phyloP scores from a whole-genome alignment of 2,113 vertebrate genomes.

The Anoplopoma fimbria region DNA sequence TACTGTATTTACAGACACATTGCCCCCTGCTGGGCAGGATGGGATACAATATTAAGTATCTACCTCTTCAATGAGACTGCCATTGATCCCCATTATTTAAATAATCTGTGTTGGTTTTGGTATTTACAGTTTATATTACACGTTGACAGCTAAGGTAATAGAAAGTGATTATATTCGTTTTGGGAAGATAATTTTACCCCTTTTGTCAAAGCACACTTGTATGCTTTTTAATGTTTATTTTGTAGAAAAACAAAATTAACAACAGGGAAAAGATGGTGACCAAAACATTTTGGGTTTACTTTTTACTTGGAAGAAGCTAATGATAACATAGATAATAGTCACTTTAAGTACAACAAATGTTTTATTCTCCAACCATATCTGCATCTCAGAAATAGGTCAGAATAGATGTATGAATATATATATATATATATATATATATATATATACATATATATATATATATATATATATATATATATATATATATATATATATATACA shows the following conservation, averaged over 20 bases:
- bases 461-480: too few species aligned
- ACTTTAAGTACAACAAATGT: neutral
- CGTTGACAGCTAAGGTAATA: neutral
- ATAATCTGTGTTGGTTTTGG: neutral
- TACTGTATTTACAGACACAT: neutral
- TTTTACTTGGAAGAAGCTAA: too few species aligned
- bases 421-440: neutral
- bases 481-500: too few species aligned
- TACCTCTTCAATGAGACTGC: neutral
- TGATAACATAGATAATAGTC: neutral
- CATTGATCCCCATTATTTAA: neutral
- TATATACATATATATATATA: too few species aligned
- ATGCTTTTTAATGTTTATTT: neutral
- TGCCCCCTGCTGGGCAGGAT: constrained; percentile 50
- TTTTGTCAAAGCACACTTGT: neutral
- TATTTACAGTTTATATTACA: neutral
- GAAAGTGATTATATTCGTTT: neutral
- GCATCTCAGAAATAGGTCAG: too few species aligned
- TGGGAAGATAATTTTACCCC: neutral
- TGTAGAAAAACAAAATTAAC: too few species aligned
- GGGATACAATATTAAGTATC: neutral
- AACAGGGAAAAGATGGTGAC: too few species aligned
- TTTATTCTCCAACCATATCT: neutral
- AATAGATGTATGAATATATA: neutral
- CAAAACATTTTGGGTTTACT: neutral